A percentile compares a stretch with the other conserved stretches of the same genome.
phyloP scores from a whole-genome alignment of 2,797 vertebrate species.

The Mus spretus region DNA sequence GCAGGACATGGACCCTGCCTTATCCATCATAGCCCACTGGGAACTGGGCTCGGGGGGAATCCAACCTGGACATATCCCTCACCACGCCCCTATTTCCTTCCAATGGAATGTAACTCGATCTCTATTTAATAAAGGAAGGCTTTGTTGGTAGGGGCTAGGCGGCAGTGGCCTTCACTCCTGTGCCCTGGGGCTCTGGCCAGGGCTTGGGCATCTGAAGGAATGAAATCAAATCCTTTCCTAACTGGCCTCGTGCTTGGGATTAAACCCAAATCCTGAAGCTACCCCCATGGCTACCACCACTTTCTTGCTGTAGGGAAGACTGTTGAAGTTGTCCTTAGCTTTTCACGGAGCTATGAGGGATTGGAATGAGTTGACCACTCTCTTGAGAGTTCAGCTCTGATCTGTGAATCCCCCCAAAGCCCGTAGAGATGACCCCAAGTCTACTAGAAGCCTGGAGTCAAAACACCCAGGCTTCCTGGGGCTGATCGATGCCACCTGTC shows the following conservation, averaged over 20 bases:
- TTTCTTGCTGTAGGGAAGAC: background rate
- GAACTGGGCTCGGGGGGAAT: background rate
- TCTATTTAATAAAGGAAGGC: conserved; percentile 82
- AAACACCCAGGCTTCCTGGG: background rate
- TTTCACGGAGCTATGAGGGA: background rate
- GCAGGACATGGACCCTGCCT: background rate
- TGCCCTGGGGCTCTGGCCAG: conserved; percentile 77
- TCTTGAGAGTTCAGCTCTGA: background rate
- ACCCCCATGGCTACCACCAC: background rate
- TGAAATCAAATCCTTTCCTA: conserved; percentile 72
- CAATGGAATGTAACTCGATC: conserved; percentile 76
- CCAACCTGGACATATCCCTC: conserved; percentile 61
- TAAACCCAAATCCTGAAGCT: conserved; percentile 73
- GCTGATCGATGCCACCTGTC: background rate
- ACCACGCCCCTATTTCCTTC: conserved; percentile 52
- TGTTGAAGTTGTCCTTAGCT: background rate
- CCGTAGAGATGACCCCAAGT: background rate
- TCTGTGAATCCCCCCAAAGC: background rate
- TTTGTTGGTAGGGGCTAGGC: conserved; percentile 75
- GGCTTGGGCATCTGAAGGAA: conserved; percentile 69
- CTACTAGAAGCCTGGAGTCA: background rate
- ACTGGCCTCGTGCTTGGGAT: conserved; percentile 80
- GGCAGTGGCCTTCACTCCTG: conserved; percentile 60
- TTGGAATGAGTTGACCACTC: background rate
- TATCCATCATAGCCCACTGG: background rate